phyloP scores from a whole-genome alignment of 1,140 invertebrate genomes.

The Popillia japonica region DNA sequence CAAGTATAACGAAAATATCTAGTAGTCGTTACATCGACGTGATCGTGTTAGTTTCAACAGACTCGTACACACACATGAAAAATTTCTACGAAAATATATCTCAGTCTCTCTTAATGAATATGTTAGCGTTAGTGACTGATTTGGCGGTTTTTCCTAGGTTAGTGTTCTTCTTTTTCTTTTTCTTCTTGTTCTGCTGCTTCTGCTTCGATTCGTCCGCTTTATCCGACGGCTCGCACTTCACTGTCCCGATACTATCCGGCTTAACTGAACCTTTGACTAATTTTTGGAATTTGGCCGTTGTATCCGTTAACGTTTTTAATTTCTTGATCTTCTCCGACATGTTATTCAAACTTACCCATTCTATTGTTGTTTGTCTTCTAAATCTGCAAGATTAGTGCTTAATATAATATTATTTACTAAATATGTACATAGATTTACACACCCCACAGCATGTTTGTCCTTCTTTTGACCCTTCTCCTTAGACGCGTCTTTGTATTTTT shows the following conservation, averaged over 20 bases:
- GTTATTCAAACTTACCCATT: conserved; percentile 38
- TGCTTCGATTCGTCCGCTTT: conserved; percentile 41
- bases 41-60: background rate
- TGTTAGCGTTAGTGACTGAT: conserved; percentile 49
- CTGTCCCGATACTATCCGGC: background rate
- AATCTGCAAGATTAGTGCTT: conserved; percentile 43
- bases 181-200: conserved; percentile 44
- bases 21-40: background rate
- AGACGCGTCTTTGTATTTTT: background rate
- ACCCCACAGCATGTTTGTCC: conserved; percentile 41
- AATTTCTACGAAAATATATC: conserved; percentile 33
- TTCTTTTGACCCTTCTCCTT: conserved; percentile 37
- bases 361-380: conserved; percentile 46
- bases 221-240: conserved; percentile 9
- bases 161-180: conserved; percentile 50
- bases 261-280: conserved; percentile 11
- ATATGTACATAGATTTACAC: background rate
- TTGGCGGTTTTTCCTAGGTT: conserved; percentile 51
- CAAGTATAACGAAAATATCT: background rate
- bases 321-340: conserved; percentile 42
- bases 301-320: conserved; percentile 45
- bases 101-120: conserved; percentile 48
- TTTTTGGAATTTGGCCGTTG: conserved; percentile 37
- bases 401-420: background rate
- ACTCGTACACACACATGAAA: background rate